Conservation (phyloP, 2,797 vertebrate genomes). For the Hyperoplus immaculatus region DNA sequence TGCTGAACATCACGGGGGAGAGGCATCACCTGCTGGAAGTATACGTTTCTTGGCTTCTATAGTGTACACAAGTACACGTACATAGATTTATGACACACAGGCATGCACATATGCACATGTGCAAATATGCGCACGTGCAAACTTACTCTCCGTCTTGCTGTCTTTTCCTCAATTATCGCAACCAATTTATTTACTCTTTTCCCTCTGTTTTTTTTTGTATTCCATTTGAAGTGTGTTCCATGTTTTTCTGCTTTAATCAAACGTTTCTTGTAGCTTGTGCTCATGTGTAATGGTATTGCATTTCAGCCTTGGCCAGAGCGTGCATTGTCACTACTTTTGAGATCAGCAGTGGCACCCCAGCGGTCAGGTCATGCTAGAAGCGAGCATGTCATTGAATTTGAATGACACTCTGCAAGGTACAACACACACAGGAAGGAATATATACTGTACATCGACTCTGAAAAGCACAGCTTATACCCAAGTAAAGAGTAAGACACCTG, state of each 20-base stretch:
- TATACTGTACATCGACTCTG: conserved; percentile 16
- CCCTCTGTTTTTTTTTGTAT: conserved; percentile 1
- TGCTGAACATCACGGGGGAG: conserved; percentile 79
- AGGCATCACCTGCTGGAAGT: conserved; percentile 77
- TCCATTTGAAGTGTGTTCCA: not conserved
- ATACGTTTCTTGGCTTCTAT: conserved; percentile 52
- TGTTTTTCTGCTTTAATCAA: conserved; percentile 4
- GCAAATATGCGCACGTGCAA: conserved; percentile 6
- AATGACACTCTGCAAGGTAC: conserved; percentile 56
- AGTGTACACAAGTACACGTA: conserved; percentile 60
- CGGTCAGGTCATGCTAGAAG: conserved; percentile 48
- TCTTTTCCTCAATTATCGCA: not conserved
- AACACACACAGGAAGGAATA: conserved; percentile 45
- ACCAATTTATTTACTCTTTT: not conserved
- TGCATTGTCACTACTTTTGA: conserved; percentile 34
- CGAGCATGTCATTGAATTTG: conserved; percentile 64
- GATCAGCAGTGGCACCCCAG: conserved; percentile 50
- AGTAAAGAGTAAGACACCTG: conserved; percentile 20
- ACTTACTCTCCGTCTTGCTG: conserved; percentile 2
- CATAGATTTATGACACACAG: conserved; percentile 53
- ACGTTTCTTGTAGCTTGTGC: not conserved
- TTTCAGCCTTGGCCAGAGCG: conserved; percentile 8
- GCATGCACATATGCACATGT: conserved; percentile 27
- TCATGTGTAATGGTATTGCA: conserved; percentile 13
- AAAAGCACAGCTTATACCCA: conserved; percentile 47